These are phyloP conservation scores for Rhyacophila evoluta DNA, from an alignment of 2,888 invertebrate species.

Conservation along the genomic window DNA sequence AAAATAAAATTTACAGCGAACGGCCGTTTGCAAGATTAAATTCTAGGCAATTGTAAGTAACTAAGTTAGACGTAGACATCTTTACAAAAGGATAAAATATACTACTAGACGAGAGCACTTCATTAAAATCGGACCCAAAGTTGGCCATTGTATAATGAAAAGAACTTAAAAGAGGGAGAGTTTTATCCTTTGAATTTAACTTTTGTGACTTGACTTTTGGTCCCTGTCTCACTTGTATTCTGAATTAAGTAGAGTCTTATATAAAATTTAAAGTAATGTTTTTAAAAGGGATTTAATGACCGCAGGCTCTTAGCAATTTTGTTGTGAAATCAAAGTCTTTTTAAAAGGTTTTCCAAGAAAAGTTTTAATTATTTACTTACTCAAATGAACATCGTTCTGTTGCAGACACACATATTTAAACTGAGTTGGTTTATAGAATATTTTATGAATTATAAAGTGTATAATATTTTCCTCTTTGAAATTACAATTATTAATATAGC, in stretches of 20 bases:
- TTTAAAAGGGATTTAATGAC: slow-evolving; percentile 45
- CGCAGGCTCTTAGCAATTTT: slow-evolving; percentile 48
- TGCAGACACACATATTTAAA: no score
- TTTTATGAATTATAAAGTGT: no score
- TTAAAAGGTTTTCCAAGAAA: slow-evolving; percentile 30
- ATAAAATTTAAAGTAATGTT: slow-evolving; percentile 13
- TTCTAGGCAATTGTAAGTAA: slow-evolving; percentile 9
- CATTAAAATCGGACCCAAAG: slow-evolving; percentile 31
- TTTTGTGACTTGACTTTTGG: neutral
- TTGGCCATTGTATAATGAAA: slow-evolving; percentile 28
- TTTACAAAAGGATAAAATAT: neutral
- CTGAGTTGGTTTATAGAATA: no score
- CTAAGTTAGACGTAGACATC: neutral
- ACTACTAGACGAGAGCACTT: neutral
- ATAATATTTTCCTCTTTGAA: no score
- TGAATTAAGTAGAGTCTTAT: slow-evolving; percentile 29
- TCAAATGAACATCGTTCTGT: no score
- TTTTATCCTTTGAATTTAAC: slow-evolving; percentile 1
- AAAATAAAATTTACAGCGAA: neutral
- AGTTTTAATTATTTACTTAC: neutral
- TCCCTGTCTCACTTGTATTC: neutral
- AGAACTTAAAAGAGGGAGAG: slow-evolving; percentile 18
- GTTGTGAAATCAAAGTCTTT: slow-evolving; percentile 34
- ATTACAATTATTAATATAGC: no score
- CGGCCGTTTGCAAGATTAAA: neutral